phyloP scores from a whole-genome alignment of 1,140 invertebrate genomes.

The Nasonia longicornis region DNA sequence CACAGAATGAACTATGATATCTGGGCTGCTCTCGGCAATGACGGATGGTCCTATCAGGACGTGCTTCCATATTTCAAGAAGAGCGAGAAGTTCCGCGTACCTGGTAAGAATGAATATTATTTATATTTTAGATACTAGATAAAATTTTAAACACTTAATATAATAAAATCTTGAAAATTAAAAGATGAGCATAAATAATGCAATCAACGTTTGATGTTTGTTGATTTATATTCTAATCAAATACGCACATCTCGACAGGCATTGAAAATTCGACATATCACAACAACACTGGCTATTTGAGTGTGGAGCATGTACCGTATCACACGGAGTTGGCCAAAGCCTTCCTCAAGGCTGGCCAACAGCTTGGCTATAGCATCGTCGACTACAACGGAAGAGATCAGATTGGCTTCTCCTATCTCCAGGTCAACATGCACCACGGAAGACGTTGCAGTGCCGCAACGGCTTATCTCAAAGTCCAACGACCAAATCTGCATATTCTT shows the following conservation, averaged over 20 bases:
- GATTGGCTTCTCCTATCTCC: slow-evolving; percentile 78
- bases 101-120: slow-evolving; percentile 66
- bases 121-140: no score
- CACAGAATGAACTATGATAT: slow-evolving; percentile 86
- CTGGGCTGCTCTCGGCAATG: slow-evolving; percentile 80
- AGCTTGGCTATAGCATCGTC: slow-evolving; percentile 78
- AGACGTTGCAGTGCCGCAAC: slow-evolving; percentile 85
- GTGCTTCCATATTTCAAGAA: slow-evolving; percentile 87
- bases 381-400: slow-evolving; percentile 83
- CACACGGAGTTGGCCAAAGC: slow-evolving; percentile 73
- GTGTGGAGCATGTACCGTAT: slow-evolving; percentile 53
- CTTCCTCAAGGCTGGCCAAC: slow-evolving; percentile 77
- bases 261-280: not conserved
- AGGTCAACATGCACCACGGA: slow-evolving; percentile 85
- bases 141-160: no score
- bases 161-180: no score
- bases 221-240: not conserved
- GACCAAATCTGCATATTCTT: slow-evolving; percentile 81
- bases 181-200: no score
- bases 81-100: slow-evolving; percentile 81
- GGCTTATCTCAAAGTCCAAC: slow-evolving; percentile 79
- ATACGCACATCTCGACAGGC: not conserved
- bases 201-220: no score
- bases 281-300: slow-evolving; percentile 49
- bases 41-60: slow-evolving; percentile 81